phyloP scores from a whole-genome alignment of 2,888 invertebrate genomes.

The Eremobia ochroleuca region DNA sequence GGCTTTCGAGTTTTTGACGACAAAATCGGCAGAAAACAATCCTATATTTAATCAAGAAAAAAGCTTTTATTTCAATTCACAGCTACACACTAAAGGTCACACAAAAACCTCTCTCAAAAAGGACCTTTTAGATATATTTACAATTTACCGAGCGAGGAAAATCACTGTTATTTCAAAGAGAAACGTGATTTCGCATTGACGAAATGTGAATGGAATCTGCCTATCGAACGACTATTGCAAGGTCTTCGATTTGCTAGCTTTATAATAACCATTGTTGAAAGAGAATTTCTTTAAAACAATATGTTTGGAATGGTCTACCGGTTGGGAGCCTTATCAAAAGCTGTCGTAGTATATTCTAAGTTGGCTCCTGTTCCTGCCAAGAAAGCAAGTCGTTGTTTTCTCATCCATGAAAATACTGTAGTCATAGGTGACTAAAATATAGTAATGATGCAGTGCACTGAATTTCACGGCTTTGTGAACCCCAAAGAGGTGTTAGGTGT shows the following conservation, averaged over 20 bases:
- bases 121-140: constrained; percentile 45
- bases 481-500: constrained; percentile 14
- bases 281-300: constrained; percentile 2
- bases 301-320: background rate
- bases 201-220: constrained; percentile 63
- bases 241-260: constrained; percentile 43
- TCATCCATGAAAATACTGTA: constrained; percentile 44
- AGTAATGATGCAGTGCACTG: constrained; percentile 20
- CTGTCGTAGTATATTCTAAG: constrained; percentile 35
- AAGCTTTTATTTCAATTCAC: constrained; percentile 18
- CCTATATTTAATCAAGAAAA: constrained; percentile 27
- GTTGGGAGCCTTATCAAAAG: constrained; percentile 15
- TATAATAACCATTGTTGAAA: constrained; percentile 28
- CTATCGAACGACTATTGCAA: constrained; percentile 51
- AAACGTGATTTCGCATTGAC: constrained; percentile 58
- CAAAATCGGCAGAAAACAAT: constrained; percentile 4
- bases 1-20: background rate
- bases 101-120: constrained; percentile 23
- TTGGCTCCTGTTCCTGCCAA: constrained; percentile 30
- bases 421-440: constrained; percentile 22
- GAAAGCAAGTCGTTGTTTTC: constrained; percentile 27
- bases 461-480: constrained; percentile 40
- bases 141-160: constrained; percentile 53
- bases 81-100: constrained; percentile 16
- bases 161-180: constrained; percentile 60